Evolutionary conservation across 2,797 vertebrate genomes (phyloP).

Genomic region (Myotis pilosus): DNA sequence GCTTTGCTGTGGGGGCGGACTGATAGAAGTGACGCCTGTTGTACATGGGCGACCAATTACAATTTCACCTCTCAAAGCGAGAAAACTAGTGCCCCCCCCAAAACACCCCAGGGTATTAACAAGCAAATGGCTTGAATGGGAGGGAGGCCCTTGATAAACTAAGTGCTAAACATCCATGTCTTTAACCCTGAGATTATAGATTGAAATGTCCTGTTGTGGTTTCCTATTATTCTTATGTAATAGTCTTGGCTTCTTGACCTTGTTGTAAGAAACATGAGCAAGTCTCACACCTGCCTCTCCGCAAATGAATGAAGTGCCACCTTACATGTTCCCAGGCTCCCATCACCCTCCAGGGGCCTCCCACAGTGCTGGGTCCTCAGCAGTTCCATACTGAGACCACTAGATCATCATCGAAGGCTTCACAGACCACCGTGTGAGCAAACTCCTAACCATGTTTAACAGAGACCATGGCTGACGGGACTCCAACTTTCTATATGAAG

Average conservation of each 20-base stretch:
- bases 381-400: background rate
- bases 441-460: background rate
- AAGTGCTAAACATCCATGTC: background rate
- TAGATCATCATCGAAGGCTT: background rate
- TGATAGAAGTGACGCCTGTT: background rate
- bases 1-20: background rate
- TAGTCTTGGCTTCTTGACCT: background rate
- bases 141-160: background rate
- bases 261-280: background rate
- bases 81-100: background rate
- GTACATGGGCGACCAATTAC: background rate
- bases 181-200: background rate
- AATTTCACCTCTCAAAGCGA: background rate
- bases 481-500: constrained; percentile 22
- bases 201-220: background rate
- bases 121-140: background rate
- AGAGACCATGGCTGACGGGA: background rate
- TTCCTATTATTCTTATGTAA: constrained; percentile 24
- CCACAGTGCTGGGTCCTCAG: background rate
- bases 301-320: background rate
- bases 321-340: background rate
- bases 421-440: background rate
- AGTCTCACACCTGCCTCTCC: constrained; percentile 13
- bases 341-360: background rate
- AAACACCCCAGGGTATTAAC: background rate